Base-by-base conservation (phyloP, 2,888 invertebrate species). In the Netelia melanura region DNA sequence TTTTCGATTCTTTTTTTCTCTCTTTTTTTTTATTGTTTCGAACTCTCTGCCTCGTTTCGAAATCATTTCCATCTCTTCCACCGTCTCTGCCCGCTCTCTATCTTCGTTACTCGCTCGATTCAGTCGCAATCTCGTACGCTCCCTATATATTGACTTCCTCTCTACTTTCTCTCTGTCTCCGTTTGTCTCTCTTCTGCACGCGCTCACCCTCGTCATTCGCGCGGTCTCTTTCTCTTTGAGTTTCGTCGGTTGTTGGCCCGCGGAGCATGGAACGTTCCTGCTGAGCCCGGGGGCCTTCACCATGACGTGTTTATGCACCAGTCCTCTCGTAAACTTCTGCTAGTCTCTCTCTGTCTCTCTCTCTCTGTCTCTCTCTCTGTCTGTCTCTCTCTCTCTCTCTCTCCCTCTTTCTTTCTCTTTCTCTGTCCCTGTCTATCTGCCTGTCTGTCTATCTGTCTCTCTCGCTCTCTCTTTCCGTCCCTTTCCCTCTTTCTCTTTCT, bases 301-400 rank as follows among this genome's bases (percentile, higher is more conserved):
- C 89, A 88, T 90, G 90, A 91, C 90, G 90, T 90, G 90, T 90
- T 90, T 90, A 91, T 91, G 90, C 89, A 85, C 86, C 87, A 88
- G 82, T 89, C 88, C 89, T 87, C 89, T 90, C 91, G 89, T 90
- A 91, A 91, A 91, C 88, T 89, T 87, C 85, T 87, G 72, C 62
- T 79, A 79, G 82, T 58, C 87, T 86, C 75, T 83, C 79, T 77
- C 86, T 70, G 65, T 75, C 72, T 81, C 75, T 72, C 70, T 54
- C 70, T 71, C 23, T 70, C 56, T 70, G 82, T 30, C 43, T 17
- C 44, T 58, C 62, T 52, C n/a, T 52, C 61, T 17, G 17, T 17
- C 17, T 17, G 17, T 17, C 17, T 17, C 0, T 17, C 17, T 17
- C 0, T 17, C 17, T 17, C 17, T 17, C 17, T 17, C 17, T 0